Base-by-base conservation (phyloP, 2,113 vertebrate genomes). In the Onychorhynchus coronatus region DNA sequence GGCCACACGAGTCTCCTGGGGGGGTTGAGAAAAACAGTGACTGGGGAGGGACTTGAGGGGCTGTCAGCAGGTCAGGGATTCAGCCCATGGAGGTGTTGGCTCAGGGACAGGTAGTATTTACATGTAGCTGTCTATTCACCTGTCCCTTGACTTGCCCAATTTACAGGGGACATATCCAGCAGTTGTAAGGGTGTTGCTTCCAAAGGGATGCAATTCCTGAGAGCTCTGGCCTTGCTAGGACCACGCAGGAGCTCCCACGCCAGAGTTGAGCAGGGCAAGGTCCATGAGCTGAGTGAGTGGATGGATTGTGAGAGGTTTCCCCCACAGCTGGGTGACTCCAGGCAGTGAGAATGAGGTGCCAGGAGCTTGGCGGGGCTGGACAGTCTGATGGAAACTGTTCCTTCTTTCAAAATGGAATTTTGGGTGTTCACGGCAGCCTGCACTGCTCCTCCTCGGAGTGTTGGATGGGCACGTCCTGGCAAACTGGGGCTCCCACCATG, bases 181-280 rank as follows among this genome's bases (percentile, higher is more conserved):
- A 28, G 8, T 41, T 55, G 33, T 17, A 2, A 2, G 28, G 22
- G 15, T n/a, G 44, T n/a, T 44, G 5, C 9, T n/a, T 53, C 44
- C 81, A 41, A 28, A 58, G 58, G 62, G 35, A 42, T 0, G 1
- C 20, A 10, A 4, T 76, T 55, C 27, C 58, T 27, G 14, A 55
- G 79, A 56, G 67, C 77, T 76, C 30, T 49, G 15, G 17, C 42
- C 62, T 37, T 23, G 21, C 15, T 63, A 67, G 37, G 35, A 35
- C 11, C 44, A 9, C 11, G 52, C 44, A 50, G 67, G 58, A 28
- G 33, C 11, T 47, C 30, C 22, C 11, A 14, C 18, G 41, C 41
- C 0, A 0, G 50, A 47, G n/a, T 5, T 46, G 42, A 3, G 8
- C 23, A 42, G 42, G 1, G 0, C 4, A 12, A 37, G 22, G 35